Percentiles rank a stretch among this genome's conserved stretches.
phyloP scores from a whole-genome alignment of 2,113 vertebrate genomes.

The Phrynosoma platyrhinos region DNA sequence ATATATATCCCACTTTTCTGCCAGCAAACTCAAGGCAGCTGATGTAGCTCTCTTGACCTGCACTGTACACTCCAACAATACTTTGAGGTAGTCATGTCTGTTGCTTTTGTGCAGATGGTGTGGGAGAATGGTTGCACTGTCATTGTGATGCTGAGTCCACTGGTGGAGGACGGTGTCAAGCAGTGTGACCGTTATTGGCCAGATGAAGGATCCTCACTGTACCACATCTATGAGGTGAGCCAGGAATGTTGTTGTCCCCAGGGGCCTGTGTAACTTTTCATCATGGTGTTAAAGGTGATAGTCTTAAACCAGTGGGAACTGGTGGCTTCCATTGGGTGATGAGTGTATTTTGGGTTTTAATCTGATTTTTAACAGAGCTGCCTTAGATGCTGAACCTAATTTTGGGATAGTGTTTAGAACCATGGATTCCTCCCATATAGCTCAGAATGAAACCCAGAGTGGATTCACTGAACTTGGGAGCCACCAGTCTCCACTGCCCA shows the following conservation, averaged over 20 bases:
- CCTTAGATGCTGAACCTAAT: too few relatives aligned
- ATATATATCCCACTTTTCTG: too few relatives aligned
- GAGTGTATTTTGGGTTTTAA: background rate
- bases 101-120: constrained; percentile 86
- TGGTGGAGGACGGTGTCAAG: constrained; percentile 94
- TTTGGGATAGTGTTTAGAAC: too few relatives aligned
- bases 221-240: constrained; percentile 95
- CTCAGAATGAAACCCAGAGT: too few relatives aligned
- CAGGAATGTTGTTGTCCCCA: background rate
- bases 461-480: too few relatives aligned
- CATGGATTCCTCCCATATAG: too few relatives aligned
- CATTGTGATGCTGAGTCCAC: constrained; percentile 95
- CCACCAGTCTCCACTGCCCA: too few relatives aligned
- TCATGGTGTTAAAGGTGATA: background rate
- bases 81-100: background rate
- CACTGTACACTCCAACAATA: background rate
- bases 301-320: background rate
- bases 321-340: background rate
- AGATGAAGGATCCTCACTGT: constrained; percentile 95
- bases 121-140: constrained; percentile 98
- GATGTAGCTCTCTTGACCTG: too few relatives aligned
- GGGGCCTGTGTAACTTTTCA: accelerated
- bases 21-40: too few relatives aligned
- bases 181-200: constrained; percentile 98
- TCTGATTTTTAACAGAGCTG: too few relatives aligned